Conservation (phyloP, 2,797 vertebrate species). For the Fundulus diaphanus region DNA sequence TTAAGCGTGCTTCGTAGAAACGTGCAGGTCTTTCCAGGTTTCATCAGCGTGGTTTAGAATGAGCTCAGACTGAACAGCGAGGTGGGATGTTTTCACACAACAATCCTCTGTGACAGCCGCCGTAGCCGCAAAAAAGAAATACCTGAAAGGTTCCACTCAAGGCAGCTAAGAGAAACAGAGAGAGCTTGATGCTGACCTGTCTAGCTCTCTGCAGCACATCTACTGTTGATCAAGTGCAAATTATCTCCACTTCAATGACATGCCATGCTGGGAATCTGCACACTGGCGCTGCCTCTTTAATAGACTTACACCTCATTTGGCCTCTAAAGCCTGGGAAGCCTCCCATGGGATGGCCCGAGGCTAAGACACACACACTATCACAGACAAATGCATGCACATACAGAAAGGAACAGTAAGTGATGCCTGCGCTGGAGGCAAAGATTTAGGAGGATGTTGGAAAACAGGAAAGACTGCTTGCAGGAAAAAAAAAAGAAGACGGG, state of each 20-base stretch:
- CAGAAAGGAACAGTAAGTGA: slow-evolving; percentile 54
- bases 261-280: slow-evolving; percentile 78
- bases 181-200: slow-evolving; percentile 47
- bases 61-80: slow-evolving; percentile 39
- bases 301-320: slow-evolving; percentile 91
- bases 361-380: slow-evolving; percentile 56
- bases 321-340: slow-evolving; percentile 87
- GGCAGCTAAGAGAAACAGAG: slow-evolving; percentile 17
- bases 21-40: slow-evolving; percentile 48
- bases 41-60: slow-evolving; percentile 62
- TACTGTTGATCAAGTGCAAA: slow-evolving; percentile 81
- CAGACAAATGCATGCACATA: slow-evolving; percentile 63
- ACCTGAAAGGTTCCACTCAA: slow-evolving; percentile 31
- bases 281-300: slow-evolving; percentile 81
- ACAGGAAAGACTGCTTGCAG: slow-evolving; percentile 24
- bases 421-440: slow-evolving; percentile 39
- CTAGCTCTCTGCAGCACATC: slow-evolving; percentile 59
- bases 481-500: slow-evolving; percentile 14
- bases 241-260: slow-evolving; percentile 82
- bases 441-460: slow-evolving; percentile 28
- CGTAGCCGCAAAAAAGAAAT: slow-evolving; percentile 11
- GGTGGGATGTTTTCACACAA: slow-evolving; percentile 11
- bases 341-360: slow-evolving; percentile 82
- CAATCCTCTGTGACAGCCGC: slow-evolving; percentile 33
- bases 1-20: slow-evolving; percentile 46